A percentile compares a stretch with the other conserved stretches of the same genome.
Evolutionary conservation across 2,888 invertebrate genomes (phyloP).

Genomic region (Margaritifera margaritifera): DNA sequence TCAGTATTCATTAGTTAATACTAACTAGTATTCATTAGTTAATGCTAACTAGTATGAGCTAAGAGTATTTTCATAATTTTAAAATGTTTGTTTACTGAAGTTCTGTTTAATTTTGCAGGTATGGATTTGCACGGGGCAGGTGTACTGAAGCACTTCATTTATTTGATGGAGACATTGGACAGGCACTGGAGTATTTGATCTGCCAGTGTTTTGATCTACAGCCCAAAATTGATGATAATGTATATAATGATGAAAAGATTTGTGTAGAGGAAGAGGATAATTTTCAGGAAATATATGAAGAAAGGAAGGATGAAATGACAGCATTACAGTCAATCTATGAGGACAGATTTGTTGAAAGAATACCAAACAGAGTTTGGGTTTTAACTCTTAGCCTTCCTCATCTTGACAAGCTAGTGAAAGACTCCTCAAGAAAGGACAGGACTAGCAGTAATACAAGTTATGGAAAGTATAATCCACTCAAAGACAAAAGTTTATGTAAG

Average conservation of each 20-base stretch:
- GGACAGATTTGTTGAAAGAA: conserved; percentile 55
- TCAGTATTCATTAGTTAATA: too few species aligned
- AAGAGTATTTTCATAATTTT: too few species aligned
- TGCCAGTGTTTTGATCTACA: conserved; percentile 52
- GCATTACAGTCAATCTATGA: conserved; percentile 66
- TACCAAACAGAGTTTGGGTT: conserved; percentile 61
- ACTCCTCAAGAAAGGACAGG: not conserved
- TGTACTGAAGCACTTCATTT: conserved; percentile 59
- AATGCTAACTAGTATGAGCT: too few species aligned
- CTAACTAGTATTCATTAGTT: too few species aligned
- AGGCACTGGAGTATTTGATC: conserved; percentile 61
- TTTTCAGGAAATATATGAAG: conserved; percentile 46
- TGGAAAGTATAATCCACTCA: not conserved
- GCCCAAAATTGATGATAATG: conserved; percentile 6
- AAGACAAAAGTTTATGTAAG: conserved; percentile 40
- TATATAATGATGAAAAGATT: not conserved
- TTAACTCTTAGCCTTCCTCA: conserved; percentile 51
- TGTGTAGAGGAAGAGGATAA: conserved; percentile 10
- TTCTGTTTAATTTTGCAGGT: conserved; percentile 42
- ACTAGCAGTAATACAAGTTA: too few species aligned
- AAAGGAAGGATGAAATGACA: conserved; percentile 63
- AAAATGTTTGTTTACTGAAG: not conserved
- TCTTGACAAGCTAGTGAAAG: conserved; percentile 39
- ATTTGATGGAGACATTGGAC: conserved; percentile 62
- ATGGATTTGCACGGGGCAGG: conserved; percentile 62